phyloP scores from a whole-genome alignment of 2,888 invertebrate genomes.

The Hypsopygia costalis region DNA sequence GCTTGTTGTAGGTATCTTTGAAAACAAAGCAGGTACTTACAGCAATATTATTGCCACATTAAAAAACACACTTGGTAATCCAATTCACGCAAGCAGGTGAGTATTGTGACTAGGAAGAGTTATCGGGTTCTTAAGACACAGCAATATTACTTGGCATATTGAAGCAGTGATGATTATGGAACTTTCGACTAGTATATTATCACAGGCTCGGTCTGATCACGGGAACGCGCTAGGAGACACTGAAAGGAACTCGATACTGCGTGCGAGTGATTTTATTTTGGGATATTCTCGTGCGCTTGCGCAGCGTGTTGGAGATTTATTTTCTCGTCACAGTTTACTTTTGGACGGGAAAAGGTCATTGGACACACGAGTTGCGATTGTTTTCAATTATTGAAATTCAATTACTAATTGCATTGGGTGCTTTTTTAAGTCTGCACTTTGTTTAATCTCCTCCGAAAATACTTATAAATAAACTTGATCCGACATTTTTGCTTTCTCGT shows the following conservation, averaged over 20 bases:
- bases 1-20: neutral
- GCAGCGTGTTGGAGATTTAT: slow-evolving; percentile 39
- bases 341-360: slow-evolving; percentile 74
- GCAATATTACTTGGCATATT: slow-evolving; percentile 65
- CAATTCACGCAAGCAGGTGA: slow-evolving; percentile 51
- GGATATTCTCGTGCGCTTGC: slow-evolving; percentile 51
- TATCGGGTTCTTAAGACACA: slow-evolving; percentile 22
- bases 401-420: neutral
- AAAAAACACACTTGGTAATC: slow-evolving; percentile 51
- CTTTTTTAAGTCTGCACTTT: neutral
- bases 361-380: slow-evolving; percentile 53
- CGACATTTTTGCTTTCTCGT: slow-evolving; percentile 3
- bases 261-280: slow-evolving; percentile 60
- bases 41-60: slow-evolving; percentile 55
- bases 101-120: slow-evolving; percentile 16
- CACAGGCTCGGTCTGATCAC: slow-evolving; percentile 55
- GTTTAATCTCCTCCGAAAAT: neutral
- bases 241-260: slow-evolving; percentile 67
- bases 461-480: too few relatives aligned
- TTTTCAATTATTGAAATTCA: slow-evolving; percentile 25
- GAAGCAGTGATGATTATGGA: slow-evolving; percentile 32
- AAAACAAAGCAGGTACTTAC: slow-evolving; percentile 62
- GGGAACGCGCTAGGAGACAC: slow-evolving; percentile 51
- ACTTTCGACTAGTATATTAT: slow-evolving; percentile 62
- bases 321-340: slow-evolving; percentile 69